A percentile compares a stretch with the other conserved stretches of the same genome.
These are phyloP conservation scores for Nesoenas mayeri DNA, from an alignment of 2,113 vertebrate genomes.

Conservation along the genomic window DNA sequence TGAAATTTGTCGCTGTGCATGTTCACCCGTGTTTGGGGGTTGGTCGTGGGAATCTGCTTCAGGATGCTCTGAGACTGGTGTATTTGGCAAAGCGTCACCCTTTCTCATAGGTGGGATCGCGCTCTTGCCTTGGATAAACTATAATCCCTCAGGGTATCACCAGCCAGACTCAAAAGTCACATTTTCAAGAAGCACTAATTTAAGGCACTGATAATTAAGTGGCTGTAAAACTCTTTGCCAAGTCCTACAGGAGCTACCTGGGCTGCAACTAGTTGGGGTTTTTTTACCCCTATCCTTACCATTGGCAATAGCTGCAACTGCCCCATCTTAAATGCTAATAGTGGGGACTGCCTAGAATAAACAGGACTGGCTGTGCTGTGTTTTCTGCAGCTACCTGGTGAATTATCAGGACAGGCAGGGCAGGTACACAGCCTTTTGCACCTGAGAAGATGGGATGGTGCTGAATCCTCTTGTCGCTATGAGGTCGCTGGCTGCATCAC, in stretches of 20 bases:
- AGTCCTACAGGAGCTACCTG: background rate
- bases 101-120: background rate
- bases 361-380: no score
- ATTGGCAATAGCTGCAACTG: background rate
- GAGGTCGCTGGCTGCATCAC: background rate
- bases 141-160: accelerated
- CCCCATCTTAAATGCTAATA: background rate
- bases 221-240: background rate
- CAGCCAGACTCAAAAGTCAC: background rate
- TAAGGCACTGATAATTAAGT: background rate
- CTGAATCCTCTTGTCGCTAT: background rate
- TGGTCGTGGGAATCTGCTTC: background rate
- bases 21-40: background rate
- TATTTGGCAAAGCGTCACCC: background rate
- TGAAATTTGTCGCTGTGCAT: background rate
- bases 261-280: background rate
- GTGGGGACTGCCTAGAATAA: accelerated
- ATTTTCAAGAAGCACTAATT: background rate
- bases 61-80: accelerated
- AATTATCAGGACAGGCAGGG: background rate
- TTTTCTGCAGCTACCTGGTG: background rate
- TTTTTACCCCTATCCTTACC: background rate
- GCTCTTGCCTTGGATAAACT: background rate
- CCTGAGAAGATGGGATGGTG: background rate
- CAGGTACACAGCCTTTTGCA: no score